A percentile compares a stretch with the other conserved stretches of the same genome.
These are phyloP conservation scores for Sycobia sp. DNA, from an alignment of 1,140 invertebrate species.

Conservation along the genomic window DNA sequence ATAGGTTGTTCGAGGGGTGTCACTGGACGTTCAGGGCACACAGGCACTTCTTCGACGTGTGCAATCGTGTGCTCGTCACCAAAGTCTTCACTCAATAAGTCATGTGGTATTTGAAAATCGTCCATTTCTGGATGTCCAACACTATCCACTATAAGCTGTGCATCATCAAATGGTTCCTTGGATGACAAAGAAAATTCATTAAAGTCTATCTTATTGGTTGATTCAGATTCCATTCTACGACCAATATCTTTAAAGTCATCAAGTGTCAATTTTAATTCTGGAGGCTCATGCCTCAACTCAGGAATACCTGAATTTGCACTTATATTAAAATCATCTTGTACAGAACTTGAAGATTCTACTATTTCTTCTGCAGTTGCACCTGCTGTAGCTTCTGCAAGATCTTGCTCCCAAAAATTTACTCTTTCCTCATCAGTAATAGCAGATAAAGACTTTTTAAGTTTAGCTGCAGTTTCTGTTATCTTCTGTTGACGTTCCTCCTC, in stretches of 20 bases:
- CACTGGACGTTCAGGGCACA: slow-evolving; percentile 1
- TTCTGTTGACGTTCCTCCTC: slow-evolving; percentile 56
- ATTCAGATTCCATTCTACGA: slow-evolving; percentile 43
- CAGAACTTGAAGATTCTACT: neutral
- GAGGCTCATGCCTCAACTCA: slow-evolving; percentile 44
- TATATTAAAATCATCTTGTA: neutral
- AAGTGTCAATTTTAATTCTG: slow-evolving; percentile 45
- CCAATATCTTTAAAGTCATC: slow-evolving; percentile 52
- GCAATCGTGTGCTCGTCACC: slow-evolving; percentile 5
- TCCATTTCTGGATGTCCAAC: slow-evolving; percentile 27
- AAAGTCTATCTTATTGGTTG: slow-evolving; percentile 27
- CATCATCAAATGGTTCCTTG: slow-evolving; percentile 15
- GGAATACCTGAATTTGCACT: slow-evolving; percentile 34
- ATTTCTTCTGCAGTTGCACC: neutral
- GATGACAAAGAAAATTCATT: slow-evolving; percentile 23
- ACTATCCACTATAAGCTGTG: slow-evolving; percentile 17
- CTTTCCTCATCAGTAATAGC: slow-evolving; percentile 44
- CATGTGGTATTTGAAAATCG: slow-evolving; percentile 10
- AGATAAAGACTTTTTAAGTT: slow-evolving; percentile 51
- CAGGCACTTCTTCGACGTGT: slow-evolving; percentile 17
- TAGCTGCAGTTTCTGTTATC: slow-evolving; percentile 54
- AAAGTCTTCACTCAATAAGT: neutral
- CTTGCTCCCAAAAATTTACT: slow-evolving; percentile 46
- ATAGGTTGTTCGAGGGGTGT: slow-evolving; percentile 14
- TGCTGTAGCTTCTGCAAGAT: slow-evolving; percentile 33